Evolutionary conservation across 2,797 vertebrate genomes (phyloP), one percentile per base, ranked within the genome.

Genomic region (Gadopsis bispinosus): DNA sequence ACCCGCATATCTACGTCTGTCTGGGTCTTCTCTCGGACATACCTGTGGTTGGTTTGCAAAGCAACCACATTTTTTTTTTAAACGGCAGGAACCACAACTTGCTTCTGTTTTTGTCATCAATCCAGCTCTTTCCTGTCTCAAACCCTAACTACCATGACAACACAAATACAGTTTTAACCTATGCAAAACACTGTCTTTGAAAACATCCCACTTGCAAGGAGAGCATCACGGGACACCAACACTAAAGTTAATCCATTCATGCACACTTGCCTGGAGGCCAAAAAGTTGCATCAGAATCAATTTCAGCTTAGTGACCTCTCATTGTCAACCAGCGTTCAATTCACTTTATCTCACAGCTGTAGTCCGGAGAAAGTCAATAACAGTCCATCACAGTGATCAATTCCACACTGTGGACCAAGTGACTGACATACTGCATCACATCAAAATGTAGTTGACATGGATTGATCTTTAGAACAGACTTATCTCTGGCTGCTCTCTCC

Each of bases 1-100:
- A 99, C 97, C 0, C 97, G 96, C 97, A 99, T 99, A 93, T 98
- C 97, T 51, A 99, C 97, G 0, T 97, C 96, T 0, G 97, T 99
- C 90, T 96, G 95, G 3, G 97, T 99, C 92, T 98, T 98, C 92
- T 98, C 97, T 58, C 97, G 89, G 59, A 99, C 97, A 0, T 97
- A 98, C 85, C 97, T 99, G 79, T 39, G 22, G 8, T 63, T 31
- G 9, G 14, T 73, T 64, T 7, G 69, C 16, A 84, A 35, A 69
- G 22, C 4, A 56, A 31, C 16, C 2, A n/a, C 10, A 10, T 12
- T 3, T 39, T 9, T 11, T 39, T 39, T 37, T 39, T 12, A 50
- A 31, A 19, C 37, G 76, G 11, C 4, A 22, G n/a, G 19, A 58
- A 33, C 0, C 16, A 66, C 7, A 45, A 13, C 11, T 41, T 56